Conservation (phyloP, 2,113 vertebrate genomes). For the Nematolebias whitei region DNA sequence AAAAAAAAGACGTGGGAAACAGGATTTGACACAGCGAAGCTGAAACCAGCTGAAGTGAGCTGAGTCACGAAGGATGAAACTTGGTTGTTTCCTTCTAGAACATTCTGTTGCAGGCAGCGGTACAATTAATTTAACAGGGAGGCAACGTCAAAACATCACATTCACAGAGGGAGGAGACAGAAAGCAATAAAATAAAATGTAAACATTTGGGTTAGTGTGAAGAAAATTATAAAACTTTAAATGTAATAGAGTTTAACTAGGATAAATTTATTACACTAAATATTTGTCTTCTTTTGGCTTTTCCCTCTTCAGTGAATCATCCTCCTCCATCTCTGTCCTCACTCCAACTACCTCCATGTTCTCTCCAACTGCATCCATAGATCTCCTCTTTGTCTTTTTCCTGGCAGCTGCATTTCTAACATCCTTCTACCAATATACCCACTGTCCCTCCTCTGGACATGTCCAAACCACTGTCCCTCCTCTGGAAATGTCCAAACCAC, state of each 20-base stretch:
- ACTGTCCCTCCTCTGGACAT: too few species aligned
- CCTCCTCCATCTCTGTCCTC: too few species aligned
- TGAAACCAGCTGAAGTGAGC: constrained; percentile 47
- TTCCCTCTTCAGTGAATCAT: too few species aligned
- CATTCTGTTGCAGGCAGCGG: constrained; percentile 30
- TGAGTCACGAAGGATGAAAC: constrained; percentile 52
- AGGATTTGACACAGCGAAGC: constrained; percentile 24
- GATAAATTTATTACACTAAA: background rate
- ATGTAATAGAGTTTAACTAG: constrained; percentile 6
- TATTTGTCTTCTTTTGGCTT: too few species aligned
- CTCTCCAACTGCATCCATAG: too few species aligned
- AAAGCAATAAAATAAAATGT: constrained; percentile 15
- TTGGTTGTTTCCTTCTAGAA: constrained; percentile 26
- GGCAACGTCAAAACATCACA: constrained; percentile 14
- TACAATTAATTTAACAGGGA: constrained; percentile 32
- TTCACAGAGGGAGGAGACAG: constrained; percentile 7
- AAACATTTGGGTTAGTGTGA: background rate
- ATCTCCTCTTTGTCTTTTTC: too few species aligned
- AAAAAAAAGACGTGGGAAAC: constrained; percentile 36
- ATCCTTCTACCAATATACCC: too few species aligned
- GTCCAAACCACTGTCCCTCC: too few species aligned
- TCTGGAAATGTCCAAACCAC: too few species aligned
- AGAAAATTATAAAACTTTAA: constrained; percentile 4
- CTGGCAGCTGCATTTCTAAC: too few species aligned
- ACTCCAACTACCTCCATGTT: too few species aligned